phyloP scores from a whole-genome alignment of 2,888 invertebrate species.

The Laothoe populi region DNA sequence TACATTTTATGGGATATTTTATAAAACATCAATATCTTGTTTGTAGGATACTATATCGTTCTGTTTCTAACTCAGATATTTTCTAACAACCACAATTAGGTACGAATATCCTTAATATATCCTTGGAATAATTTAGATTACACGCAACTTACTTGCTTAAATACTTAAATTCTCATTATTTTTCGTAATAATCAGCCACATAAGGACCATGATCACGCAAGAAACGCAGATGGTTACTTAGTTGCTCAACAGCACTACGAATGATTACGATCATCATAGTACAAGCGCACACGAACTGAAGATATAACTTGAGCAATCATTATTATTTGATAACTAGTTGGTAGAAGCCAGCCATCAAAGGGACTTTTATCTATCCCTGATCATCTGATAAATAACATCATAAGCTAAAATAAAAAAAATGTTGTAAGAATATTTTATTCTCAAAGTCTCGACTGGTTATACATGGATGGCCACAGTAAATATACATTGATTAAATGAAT shows the following conservation, averaged over 20 bases:
- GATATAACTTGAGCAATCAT: constrained; percentile 44
- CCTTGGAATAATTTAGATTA: background rate
- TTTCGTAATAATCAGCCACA: constrained; percentile 18
- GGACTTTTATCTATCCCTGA: too few relatives aligned
- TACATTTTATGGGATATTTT: too few relatives aligned
- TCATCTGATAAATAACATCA: too few relatives aligned
- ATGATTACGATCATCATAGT: constrained; percentile 61
- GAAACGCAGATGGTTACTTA: constrained; percentile 16
- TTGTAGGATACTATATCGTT: too few relatives aligned
- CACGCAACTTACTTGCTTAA: constrained; percentile 14
- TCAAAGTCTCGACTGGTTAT: too few relatives aligned
- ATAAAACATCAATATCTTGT: too few relatives aligned
- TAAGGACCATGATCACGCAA: constrained; percentile 16
- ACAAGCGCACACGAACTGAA: constrained; percentile 44
- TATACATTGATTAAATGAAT: too few relatives aligned
- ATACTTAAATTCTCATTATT: constrained; percentile 14
- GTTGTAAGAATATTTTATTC: too few relatives aligned
- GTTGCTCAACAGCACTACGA: constrained; percentile 60
- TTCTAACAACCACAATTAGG: too few relatives aligned
- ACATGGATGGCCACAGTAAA: too few relatives aligned
- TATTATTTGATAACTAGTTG: constrained; percentile 44
- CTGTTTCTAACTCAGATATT: too few relatives aligned
- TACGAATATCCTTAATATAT: background rate
- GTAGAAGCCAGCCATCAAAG: constrained; percentile 30
- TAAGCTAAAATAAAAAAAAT: too few relatives aligned